Percentiles rank a stretch among this genome's conserved stretches.
Conservation (phyloP, 2,113 vertebrate species). For the Cyprinodon tularosa region DNA sequence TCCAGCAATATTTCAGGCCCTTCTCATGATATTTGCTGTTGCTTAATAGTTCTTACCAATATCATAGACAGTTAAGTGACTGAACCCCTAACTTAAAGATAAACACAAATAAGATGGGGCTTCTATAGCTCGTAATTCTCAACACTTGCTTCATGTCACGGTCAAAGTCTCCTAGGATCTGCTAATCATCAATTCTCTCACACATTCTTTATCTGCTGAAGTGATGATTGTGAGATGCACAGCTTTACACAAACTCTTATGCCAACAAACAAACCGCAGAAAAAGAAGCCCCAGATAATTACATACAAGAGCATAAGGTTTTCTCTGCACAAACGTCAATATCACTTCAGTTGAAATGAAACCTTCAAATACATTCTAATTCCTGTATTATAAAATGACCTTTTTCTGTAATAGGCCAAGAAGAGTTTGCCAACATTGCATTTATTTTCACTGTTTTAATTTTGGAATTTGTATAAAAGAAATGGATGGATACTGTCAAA, state of each 20-base stretch:
- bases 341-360: too few relatives aligned
- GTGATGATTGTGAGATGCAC: constrained; percentile 23
- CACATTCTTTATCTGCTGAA: constrained; percentile 22
- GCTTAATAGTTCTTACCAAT: not conserved
- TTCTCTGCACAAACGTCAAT: too few relatives aligned
- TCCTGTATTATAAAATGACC: too few relatives aligned
- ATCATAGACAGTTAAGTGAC: not conserved
- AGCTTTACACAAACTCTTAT: constrained; percentile 16
- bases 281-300: constrained; percentile 18
- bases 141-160: too few relatives aligned
- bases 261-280: not conserved
- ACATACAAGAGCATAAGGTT: not conserved
- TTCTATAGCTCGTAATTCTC: not conserved
- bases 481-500: too few relatives aligned
- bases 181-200: constrained; percentile 31
- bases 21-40: not conserved
- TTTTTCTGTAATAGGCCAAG: not conserved
- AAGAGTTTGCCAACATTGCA: too few relatives aligned
- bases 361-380: too few relatives aligned
- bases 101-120: too few relatives aligned
- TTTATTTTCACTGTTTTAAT: too few relatives aligned
- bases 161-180: not conserved
- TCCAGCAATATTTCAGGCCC: not conserved
- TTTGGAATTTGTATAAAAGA: too few relatives aligned
- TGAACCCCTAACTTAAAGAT: too few relatives aligned